These are phyloP conservation scores for Propithecus perrieri DNA, from an alignment of 2,797 vertebrate genomes.

Conservation along the genomic window DNA sequence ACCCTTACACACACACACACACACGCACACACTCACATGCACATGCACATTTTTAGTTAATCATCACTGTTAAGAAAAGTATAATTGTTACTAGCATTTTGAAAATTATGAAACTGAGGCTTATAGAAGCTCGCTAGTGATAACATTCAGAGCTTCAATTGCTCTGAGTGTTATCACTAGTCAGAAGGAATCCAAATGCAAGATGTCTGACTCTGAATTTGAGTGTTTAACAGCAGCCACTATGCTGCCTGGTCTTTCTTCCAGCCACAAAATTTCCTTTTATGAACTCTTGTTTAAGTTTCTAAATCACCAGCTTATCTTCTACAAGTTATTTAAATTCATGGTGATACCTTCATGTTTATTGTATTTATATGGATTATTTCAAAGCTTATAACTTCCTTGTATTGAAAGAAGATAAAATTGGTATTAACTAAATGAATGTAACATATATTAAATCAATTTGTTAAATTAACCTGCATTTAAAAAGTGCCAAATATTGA, in stretches of 20 bases:
- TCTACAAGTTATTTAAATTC: neutral
- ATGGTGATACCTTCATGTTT: neutral
- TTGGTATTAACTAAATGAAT: neutral
- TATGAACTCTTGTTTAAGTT: neutral
- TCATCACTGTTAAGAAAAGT: neutral
- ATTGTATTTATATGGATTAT: neutral
- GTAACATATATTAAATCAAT: neutral
- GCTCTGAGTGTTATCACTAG: neutral
- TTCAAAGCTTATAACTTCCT: neutral
- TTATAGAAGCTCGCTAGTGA: neutral
- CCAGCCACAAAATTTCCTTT: neutral
- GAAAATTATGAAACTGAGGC: neutral
- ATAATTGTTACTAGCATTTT: neutral
- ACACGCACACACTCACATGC: neutral
- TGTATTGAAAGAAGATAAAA: neutral
- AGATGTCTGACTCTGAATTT: neutral
- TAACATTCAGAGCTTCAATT: neutral
- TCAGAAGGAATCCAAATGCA: neutral
- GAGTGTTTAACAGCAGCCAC: neutral
- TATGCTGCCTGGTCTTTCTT: neutral
- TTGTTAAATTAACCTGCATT: neutral
- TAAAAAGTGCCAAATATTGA: neutral
- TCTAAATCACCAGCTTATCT: neutral
- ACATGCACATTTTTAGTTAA: neutral
- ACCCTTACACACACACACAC: fast-evolving